Evolutionary conservation across 1,140 invertebrate genomes (phyloP).

Genomic region (Sinella curviseta): DNA sequence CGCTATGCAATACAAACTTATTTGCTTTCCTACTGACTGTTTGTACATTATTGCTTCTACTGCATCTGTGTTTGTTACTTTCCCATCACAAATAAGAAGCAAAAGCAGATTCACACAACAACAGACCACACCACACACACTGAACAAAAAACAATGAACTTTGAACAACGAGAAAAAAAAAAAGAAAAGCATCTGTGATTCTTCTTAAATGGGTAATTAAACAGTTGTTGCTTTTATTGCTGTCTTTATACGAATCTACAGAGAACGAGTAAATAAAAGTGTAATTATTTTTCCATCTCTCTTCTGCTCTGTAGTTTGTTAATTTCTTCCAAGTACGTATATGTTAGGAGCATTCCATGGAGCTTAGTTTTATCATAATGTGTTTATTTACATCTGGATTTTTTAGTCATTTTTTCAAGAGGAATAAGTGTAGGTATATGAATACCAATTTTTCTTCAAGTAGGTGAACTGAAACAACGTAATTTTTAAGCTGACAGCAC

Average conservation of each 20-base stretch:
- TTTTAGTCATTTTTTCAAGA: no score
- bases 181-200: neutral
- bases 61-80: constrained; percentile 7
- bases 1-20: neutral
- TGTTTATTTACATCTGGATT: no score
- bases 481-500: no score
- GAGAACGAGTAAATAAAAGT: constrained; percentile 3
- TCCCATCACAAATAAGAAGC: neutral
- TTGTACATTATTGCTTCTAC: neutral
- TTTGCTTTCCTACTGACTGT: neutral
- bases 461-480: no score
- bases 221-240: neutral
- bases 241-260: neutral
- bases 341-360: no score
- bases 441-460: no score
- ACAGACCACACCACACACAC: neutral
- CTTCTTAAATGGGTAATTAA: constrained; percentile 26
- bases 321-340: neutral
- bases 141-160: neutral
- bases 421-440: no score
- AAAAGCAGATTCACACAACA: neutral
- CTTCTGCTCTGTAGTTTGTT: neutral
- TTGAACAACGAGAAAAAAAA: neutral
- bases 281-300: neutral
- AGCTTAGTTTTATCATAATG: no score